Percentiles rank a stretch among this genome's conserved stretches.
Conservation (phyloP, 2,797 vertebrate species). For the Pangasius mekongensis region DNA sequence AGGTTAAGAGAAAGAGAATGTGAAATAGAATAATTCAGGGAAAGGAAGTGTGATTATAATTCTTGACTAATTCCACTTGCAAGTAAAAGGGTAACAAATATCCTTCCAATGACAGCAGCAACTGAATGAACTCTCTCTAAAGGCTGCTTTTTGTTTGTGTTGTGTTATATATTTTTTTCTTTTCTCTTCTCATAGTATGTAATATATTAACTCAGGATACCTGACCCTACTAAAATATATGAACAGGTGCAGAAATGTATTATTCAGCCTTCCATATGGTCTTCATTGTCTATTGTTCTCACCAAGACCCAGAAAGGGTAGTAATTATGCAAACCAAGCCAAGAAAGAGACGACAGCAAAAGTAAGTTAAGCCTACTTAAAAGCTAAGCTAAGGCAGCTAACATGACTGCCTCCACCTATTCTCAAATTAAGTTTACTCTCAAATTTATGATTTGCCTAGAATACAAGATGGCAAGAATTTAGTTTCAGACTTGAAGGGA, state of each 20-base stretch:
- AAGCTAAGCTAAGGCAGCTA: neutral
- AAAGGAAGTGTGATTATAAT: neutral
- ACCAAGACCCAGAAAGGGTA: neutral
- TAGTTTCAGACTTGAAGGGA: neutral
- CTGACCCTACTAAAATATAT: neutral
- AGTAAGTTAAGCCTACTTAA: neutral
- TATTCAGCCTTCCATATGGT: neutral
- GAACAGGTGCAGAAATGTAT: neutral
- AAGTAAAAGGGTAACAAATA: neutral
- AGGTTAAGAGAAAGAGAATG: neutral
- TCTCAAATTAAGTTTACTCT: neutral
- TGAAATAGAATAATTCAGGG: neutral
- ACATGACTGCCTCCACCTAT: neutral
- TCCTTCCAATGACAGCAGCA: neutral
- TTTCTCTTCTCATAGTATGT: neutral
- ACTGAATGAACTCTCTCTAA: neutral
- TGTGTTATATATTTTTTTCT: neutral
- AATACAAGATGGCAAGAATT: neutral
- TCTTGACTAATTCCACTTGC: neutral
- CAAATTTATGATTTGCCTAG: neutral
- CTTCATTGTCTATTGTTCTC: neutral
- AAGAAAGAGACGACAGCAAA: neutral
- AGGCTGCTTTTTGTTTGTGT: neutral
- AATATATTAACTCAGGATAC: neutral
- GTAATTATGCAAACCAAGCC: neutral